These are phyloP conservation scores for Scomber scombrus DNA, from an alignment of 2,113 vertebrate genomes.

Conservation along the genomic window DNA sequence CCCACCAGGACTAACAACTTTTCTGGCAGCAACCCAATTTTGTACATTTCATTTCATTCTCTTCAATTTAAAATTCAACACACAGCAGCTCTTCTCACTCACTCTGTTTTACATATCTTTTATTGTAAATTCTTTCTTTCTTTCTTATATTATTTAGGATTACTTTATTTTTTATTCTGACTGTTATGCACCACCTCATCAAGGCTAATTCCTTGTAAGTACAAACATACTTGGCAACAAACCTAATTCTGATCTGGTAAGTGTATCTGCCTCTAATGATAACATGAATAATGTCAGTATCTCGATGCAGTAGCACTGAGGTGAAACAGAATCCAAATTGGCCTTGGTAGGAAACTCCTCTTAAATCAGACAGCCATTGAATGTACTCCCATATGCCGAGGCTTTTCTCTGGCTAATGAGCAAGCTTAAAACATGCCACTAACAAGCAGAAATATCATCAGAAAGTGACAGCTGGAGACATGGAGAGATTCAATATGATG, in stretches of 20 bases:
- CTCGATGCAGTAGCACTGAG: constrained; percentile 1
- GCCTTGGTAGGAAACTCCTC: background rate
- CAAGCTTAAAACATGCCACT: constrained; percentile 35
- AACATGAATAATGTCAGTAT: constrained; percentile 4
- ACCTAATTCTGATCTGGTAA: background rate
- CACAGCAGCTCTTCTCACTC: no score
- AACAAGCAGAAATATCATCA: constrained; percentile 47
- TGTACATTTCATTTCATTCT: no score
- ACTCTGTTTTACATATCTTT: background rate
- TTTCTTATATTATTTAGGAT: no score
- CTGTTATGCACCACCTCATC: no score
- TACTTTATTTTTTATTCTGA: no score
- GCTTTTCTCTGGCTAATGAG: constrained; percentile 36
- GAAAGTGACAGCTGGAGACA: constrained; percentile 18
- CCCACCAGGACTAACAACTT: no score
- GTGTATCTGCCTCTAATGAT: background rate
- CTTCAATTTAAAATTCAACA: no score
- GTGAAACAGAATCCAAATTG: constrained; percentile 32
- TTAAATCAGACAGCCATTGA: background rate
- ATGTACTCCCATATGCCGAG: constrained; percentile 14
- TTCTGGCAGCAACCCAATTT: no score
- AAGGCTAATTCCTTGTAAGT: no score
- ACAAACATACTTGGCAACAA: no score
- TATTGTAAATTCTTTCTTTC: no score
- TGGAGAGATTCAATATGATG: constrained; percentile 28